Evolutionary conservation across 1,140 invertebrate species (phyloP), one percentile per base, ranked within the genome.

Genomic region (Platyscapa corneri): DNA sequence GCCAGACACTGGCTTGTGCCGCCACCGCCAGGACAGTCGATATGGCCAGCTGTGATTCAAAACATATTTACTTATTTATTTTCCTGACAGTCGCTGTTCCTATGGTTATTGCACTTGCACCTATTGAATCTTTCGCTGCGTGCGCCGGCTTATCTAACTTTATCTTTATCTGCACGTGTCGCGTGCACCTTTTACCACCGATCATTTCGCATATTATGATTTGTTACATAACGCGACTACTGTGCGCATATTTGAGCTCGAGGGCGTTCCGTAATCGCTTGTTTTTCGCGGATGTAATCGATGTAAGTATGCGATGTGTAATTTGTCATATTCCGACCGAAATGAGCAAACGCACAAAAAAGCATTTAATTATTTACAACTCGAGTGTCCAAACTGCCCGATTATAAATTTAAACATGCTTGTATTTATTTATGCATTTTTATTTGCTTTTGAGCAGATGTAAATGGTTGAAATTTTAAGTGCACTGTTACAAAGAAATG

Each of bases 1-100:
- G 88, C 88, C 88, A 88, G 86, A 88, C 81, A 72, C 88, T 88
- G 64, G 88, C 88, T 37, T 83, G 87, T n/a, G 74, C 20, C 53
- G 27, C 49, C 46, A 42, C 85, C 87, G 86, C 84, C 27, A 88
- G 49, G 72, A 87, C 34, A 32, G 56, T 56, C 49, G 84, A 87
- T 87, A 88, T n/a, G 39, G 84, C 86, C 84, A 88, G 67, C 89
- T 90, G 78, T 49, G 37, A 83, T 74, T 74, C 46, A 42, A 74
- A n/a, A 39, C 18, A 18, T 60, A 74, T 82, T 53, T 60, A 60
- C 72, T 56, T 49, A 39, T 53, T 82, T 37, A 37, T 74, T 56
- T 30, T 39, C 32, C 42, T 3, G 42, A 12, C 10, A 30, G 18
- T 0, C 12, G 7, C 20, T 27, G 8, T 20, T 67, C 2, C 8